These are phyloP conservation scores for Cremastinae sp. DNA, from an alignment of 2,888 invertebrate genomes.

Conservation along the genomic window DNA sequence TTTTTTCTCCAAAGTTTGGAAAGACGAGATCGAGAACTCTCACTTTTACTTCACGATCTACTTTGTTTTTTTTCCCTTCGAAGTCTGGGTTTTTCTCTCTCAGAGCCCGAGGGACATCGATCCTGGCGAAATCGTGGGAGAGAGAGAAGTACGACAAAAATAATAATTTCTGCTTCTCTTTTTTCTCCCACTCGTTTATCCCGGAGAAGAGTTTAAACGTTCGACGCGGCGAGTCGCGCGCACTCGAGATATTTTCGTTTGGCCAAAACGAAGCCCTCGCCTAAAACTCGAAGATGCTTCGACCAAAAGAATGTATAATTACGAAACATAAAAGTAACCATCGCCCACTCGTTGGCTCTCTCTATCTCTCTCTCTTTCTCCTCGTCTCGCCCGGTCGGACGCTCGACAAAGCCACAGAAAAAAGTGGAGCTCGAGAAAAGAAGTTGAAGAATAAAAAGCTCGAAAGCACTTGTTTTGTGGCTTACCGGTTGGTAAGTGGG, in stretches of 20 bases:
- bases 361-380: slow-evolving; percentile 40
- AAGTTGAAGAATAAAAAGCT: slow-evolving; percentile 51
- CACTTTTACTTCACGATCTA: too few species aligned
- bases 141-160: slow-evolving; percentile 62
- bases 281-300: slow-evolving; percentile 70
- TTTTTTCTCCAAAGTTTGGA: slow-evolving; percentile 12
- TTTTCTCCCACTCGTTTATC: slow-evolving; percentile 14
- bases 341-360: slow-evolving; percentile 71
- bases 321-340: slow-evolving; percentile 80
- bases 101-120: slow-evolving; percentile 56
- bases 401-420: slow-evolving; percentile 25
- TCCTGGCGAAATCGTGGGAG: slow-evolving; percentile 65
- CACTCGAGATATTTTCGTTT: slow-evolving; percentile 26
- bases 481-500: slow-evolving; percentile 51
- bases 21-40: slow-evolving; percentile 16
- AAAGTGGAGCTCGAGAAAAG: slow-evolving; percentile 27
- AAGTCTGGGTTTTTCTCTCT: not conserved
- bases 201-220: slow-evolving; percentile 20
- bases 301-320: slow-evolving; percentile 78
- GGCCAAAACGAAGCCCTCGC: slow-evolving; percentile 62
- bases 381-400: slow-evolving; percentile 24
- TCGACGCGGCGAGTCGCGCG: not conserved
- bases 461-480: slow-evolving; percentile 56
- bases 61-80: slow-evolving; percentile 12
- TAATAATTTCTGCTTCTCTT: slow-evolving; percentile 40